Evolutionary conservation across 2,113 vertebrate species (phyloP).

Genomic region (Mus spicilegus): DNA sequence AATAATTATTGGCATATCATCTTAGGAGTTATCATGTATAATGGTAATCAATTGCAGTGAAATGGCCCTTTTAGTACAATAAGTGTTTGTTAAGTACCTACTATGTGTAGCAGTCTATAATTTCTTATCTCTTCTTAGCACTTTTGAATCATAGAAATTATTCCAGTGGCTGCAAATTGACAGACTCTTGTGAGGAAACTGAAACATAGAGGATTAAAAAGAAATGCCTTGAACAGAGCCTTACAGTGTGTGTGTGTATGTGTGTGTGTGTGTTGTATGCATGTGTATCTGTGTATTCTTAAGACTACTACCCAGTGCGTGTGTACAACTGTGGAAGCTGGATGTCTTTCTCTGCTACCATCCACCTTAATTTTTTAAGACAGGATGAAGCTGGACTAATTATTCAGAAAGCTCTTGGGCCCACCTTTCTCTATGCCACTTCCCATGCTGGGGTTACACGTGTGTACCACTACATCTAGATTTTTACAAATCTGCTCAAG

Average conservation of each 20-base stretch:
- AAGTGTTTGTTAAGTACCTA: slow-evolving; percentile 60
- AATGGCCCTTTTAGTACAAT: slow-evolving; percentile 16
- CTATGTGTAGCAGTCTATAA: slow-evolving; percentile 9
- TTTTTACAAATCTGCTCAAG: too few species aligned
- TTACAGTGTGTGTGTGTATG: background rate
- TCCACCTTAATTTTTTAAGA: background rate
- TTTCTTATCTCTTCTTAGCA: slow-evolving; percentile 34
- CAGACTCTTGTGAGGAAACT: background rate
- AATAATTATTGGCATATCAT: slow-evolving; percentile 65
- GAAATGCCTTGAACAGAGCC: background rate
- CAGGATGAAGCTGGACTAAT: background rate
- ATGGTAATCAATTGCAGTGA: slow-evolving; percentile 46
- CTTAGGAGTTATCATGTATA: background rate
- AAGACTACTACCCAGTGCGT: background rate
- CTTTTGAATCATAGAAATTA: slow-evolving; percentile 13
- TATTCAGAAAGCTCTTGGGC: background rate
- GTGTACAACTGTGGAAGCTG: background rate
- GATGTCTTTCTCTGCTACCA: background rate
- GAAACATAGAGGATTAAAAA: background rate
- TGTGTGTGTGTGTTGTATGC: background rate
- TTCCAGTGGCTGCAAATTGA: background rate
- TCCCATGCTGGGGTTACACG: background rate
- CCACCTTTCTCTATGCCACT: background rate
- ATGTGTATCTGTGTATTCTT: background rate
- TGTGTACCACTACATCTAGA: too few species aligned